phyloP scores from a whole-genome alignment of 2,113 vertebrate genomes.

The mouse (Mus musculus) region DNA sequence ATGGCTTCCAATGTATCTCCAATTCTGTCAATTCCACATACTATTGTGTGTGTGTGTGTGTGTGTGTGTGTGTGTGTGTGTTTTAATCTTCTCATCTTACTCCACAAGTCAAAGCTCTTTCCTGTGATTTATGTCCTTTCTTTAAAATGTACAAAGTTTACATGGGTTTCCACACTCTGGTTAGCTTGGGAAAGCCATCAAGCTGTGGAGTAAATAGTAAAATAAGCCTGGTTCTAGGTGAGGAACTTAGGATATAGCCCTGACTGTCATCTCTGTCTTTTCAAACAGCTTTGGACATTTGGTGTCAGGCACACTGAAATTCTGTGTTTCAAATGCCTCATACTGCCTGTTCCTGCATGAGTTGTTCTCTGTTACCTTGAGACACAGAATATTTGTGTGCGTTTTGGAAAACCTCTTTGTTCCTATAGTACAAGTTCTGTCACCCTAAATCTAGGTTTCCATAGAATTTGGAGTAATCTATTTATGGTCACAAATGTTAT shows the following conservation, averaged over 20 bases:
- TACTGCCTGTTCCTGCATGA: background rate
- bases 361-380: background rate
- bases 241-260: background rate
- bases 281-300: background rate
- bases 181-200: background rate
- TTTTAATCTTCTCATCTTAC: background rate
- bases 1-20: background rate
- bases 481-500: background rate
- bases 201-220: background rate
- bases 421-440: background rate
- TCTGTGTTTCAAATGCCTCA: background rate
- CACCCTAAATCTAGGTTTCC: background rate
- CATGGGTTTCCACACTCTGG: too few relatives aligned
- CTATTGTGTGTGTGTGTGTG: background rate
- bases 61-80: background rate
- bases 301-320: too few relatives aligned
- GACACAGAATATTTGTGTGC: background rate
- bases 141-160: background rate
- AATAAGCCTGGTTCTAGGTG: background rate
- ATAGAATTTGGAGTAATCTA: background rate
- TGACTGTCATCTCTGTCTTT: background rate
- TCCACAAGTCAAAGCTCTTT: background rate
- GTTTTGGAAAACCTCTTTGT: background rate
- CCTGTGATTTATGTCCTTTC: background rate
- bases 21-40: background rate